Evolutionary conservation across 2,888 invertebrate species (phyloP).

Genomic region (Cheiracanthium punctorium): DNA sequence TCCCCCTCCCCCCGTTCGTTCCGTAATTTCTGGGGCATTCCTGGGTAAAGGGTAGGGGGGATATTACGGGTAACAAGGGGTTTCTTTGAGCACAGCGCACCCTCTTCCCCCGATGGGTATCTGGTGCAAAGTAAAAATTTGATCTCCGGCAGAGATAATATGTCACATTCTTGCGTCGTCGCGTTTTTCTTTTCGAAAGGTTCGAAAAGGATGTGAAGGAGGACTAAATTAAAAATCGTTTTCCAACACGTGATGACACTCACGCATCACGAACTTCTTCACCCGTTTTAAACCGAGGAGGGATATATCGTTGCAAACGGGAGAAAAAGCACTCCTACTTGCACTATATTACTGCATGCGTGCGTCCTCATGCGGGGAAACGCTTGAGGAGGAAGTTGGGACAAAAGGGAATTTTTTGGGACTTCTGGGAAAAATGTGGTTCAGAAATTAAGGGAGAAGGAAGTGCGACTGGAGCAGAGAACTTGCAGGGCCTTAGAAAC

Average conservation of each 20-base stretch:
- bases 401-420: no score
- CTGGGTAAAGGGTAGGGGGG: slow-evolving; percentile 23
- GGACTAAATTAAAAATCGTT: neutral
- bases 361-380: no score
- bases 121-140: slow-evolving; percentile 16
- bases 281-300: no score
- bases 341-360: no score
- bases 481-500: no score
- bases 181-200: neutral
- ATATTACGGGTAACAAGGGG: slow-evolving; percentile 19
- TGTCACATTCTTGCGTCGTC: slow-evolving; percentile 22
- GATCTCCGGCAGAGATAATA: slow-evolving; percentile 46
- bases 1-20: neutral
- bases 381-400: no score
- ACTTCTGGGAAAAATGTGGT: no score
- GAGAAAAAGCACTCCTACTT: no score
- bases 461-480: no score
- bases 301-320: no score
- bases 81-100: slow-evolving; percentile 20
- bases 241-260: neutral
- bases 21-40: slow-evolving; percentile 19
- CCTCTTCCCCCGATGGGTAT: neutral
- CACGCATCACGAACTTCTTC: neutral
- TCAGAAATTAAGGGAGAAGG: no score
- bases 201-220: neutral